Base-by-base conservation (phyloP, 2,888 invertebrate genomes). In the Leptura quadrifasciata region DNA sequence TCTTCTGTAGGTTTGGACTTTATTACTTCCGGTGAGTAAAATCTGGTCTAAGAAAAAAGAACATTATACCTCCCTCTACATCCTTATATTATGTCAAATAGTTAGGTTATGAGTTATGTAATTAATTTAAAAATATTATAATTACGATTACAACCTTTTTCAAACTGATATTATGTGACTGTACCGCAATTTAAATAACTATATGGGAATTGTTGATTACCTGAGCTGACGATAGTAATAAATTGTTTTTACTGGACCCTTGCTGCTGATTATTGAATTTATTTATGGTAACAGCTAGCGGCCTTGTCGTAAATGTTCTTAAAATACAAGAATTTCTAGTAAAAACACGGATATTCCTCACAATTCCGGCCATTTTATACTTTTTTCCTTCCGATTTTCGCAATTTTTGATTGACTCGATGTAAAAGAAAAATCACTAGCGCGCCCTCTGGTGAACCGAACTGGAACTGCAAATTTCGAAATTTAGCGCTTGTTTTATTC, bases 1-100 rank as follows among this genome's bases (percentile, higher is more conserved):
- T 93, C 91, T 86, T 91, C 88, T 58, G 93, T 91, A 81, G 90
- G 91, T 88, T 92, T 93, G 78, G 89, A 81, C 84, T 90, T 89
- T 79, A 89, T 80, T 83, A 86, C 52, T 81, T 88, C 87, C 18
- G 88, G 88, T 10, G 86, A 85, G 83, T 88, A 89, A 80, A 85
- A 85, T 75, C 83, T 83, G 57, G 74, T 79, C 84, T 85, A 69
- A 72, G 71, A 75, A 74, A 75, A 76, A 77, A 81, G 47, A 54
- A 0, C 15, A 75, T 57, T 39, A 15, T 4, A 4, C 18, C n/a
- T 21, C 15, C 10, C 8, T n/a, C 61, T 52, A 27, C 27, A 64
- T 52, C 21, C 0, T 18, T 1, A 27, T 17, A 64, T 31, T 21
- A 60, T 39, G 47, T 47, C 47, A 39, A 70, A 75, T 75, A 79